These are phyloP conservation scores for Noctua fimbriata DNA, from an alignment of 2,888 invertebrate genomes.

Conservation along the genomic window DNA sequence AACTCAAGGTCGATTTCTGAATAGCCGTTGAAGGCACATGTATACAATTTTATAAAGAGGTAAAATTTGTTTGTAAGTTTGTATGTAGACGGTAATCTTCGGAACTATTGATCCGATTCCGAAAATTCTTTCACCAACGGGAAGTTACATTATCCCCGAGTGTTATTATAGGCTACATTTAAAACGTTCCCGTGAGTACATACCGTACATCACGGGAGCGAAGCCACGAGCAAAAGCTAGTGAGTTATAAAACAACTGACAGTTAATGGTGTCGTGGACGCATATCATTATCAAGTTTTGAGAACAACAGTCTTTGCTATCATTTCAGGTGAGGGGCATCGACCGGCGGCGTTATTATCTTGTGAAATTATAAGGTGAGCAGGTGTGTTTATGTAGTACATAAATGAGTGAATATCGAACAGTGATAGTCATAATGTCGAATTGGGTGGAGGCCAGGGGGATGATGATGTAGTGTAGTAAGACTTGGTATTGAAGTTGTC, in stretches of 20 bases:
- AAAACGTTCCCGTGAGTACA: too few relatives aligned
- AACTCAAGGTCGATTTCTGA: not conserved
- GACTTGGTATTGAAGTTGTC: too few relatives aligned
- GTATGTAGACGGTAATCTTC: too few relatives aligned
- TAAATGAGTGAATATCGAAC: not conserved
- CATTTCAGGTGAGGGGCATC: slow-evolving; percentile 17
- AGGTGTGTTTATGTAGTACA: not conserved
- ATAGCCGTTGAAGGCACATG: not conserved
- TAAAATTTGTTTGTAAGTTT: too few relatives aligned
- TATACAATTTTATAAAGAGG: not conserved
- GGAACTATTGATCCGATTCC: too few relatives aligned
- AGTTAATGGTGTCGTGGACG: not conserved
- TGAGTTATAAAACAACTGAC: not conserved
- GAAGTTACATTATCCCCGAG: too few relatives aligned
- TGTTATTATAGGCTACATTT: too few relatives aligned
- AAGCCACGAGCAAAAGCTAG: too few relatives aligned
- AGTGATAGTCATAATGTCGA: not conserved
- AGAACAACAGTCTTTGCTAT: not conserved
- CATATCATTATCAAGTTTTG: not conserved
- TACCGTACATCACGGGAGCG: too few relatives aligned
- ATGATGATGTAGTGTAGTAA: too few relatives aligned
- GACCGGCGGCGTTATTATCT: slow-evolving; percentile 31
- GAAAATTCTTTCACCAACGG: too few relatives aligned
- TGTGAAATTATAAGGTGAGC: slow-evolving; percentile 16
- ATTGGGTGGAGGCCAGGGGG: not conserved